Evolutionary conservation across 2,797 vertebrate species (phyloP).

Genomic region (Argyrosomus regius): DNA sequence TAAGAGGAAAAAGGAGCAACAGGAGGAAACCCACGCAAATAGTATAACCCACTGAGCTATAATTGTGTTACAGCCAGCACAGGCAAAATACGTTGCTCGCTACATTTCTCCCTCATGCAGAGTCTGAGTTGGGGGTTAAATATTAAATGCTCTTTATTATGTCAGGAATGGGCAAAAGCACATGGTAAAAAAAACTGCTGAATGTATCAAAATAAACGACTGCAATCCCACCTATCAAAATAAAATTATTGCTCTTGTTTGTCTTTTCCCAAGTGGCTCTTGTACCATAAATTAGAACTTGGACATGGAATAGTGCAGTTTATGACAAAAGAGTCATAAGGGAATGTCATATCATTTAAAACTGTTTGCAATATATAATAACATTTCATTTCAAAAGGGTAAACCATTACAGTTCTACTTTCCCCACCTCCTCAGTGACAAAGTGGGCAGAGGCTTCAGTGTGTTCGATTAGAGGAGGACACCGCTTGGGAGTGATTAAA

Average conservation of each 20-base stretch:
- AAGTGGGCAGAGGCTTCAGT: constrained; percentile 49
- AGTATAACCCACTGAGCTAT: constrained; percentile 18
- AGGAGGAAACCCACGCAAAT: constrained; percentile 12
- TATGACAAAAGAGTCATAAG: constrained; percentile 31
- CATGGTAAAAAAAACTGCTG: background rate
- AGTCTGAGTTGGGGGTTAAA: background rate
- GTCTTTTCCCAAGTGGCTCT: constrained; percentile 10
- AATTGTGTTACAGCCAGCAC: constrained; percentile 5
- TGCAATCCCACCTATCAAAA: background rate
- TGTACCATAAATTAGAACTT: background rate
- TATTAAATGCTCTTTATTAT: constrained; percentile 5
- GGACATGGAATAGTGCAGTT: constrained; percentile 1
- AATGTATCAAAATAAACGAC: background rate
- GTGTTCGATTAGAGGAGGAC: constrained; percentile 64
- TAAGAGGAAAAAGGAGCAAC: constrained; percentile 14
- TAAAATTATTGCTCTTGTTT: background rate
- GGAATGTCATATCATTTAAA: constrained; percentile 40
- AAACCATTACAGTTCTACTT: constrained; percentile 38
- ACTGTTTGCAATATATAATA: constrained; percentile 27
- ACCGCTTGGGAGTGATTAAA: constrained; percentile 70
- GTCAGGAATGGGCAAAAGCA: background rate
- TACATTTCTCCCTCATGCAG: constrained; percentile 5
- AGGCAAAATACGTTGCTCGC: background rate
- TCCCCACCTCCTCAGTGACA: constrained; percentile 50
- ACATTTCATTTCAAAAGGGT: constrained; percentile 36